Conservation (phyloP, 2,113 vertebrate genomes). For the Tetraodon nigroviridis region DNA sequence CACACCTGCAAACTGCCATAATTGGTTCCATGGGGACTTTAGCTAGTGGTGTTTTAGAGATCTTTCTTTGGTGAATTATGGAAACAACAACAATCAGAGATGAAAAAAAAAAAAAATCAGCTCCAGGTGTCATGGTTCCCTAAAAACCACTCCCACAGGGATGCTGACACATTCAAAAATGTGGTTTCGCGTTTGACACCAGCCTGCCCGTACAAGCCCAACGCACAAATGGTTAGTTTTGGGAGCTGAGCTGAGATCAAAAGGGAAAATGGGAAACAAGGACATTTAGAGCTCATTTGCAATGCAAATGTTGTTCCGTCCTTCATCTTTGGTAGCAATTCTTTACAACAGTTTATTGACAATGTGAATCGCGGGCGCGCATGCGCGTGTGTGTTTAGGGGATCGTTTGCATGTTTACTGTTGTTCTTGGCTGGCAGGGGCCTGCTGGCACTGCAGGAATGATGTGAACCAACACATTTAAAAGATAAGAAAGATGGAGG, state of each 20-base stretch:
- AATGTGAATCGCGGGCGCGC: constrained; percentile 4
- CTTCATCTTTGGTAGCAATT: constrained; percentile 33
- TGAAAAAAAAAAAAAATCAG: constrained; percentile 15
- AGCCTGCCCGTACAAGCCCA: too few species aligned
- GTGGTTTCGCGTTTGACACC: too few species aligned
- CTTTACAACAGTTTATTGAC: constrained; percentile 31
- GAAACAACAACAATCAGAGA: constrained; percentile 24
- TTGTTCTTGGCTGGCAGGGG: constrained; percentile 41
- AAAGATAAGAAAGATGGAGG: too few species aligned
- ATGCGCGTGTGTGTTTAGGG: constrained; percentile 4
- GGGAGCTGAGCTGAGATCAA: too few species aligned
- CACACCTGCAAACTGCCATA: too few species aligned
- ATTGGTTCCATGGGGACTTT: too few species aligned
- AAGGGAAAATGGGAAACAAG: too few species aligned
- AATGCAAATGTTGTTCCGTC: constrained; percentile 51
- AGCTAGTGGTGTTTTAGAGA: too few species aligned
- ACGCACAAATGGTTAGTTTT: too few species aligned
- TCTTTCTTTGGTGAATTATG: not conserved
- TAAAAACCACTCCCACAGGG: too few species aligned
- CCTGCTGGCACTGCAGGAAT: constrained; percentile 37
- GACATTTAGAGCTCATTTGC: constrained; percentile 31
- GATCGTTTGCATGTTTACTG: constrained; percentile 37
- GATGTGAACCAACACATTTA: constrained; percentile 5
- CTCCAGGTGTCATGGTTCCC: not conserved
- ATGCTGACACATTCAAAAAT: too few species aligned